Percentiles rank a stretch among this genome's conserved stretches.
Evolutionary conservation across 1,140 invertebrate genomes (phyloP).

Genomic region (Meloidogyne hapla): DNA sequence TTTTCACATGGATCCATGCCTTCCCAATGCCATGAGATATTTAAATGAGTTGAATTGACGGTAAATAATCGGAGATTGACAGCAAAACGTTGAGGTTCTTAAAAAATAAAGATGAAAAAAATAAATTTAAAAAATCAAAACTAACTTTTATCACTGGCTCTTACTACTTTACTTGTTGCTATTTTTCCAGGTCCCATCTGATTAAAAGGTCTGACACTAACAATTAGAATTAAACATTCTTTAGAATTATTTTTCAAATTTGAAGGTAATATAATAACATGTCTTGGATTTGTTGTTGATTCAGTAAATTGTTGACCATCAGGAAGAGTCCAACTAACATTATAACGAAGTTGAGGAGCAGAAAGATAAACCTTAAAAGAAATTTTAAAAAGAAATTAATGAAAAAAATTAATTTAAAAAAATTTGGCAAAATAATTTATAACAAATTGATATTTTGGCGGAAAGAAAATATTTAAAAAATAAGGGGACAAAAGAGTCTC

Average conservation of each 20-base stretch:
- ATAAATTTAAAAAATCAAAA: neutral
- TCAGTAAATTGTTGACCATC: neutral
- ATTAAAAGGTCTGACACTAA: slow-evolving; percentile 44
- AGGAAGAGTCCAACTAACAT: slow-evolving; percentile 37
- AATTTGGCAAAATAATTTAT: too few relatives aligned
- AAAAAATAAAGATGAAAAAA: slow-evolving; percentile 20
- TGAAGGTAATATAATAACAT: slow-evolving; percentile 30
- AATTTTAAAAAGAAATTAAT: neutral
- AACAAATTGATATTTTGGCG: neutral
- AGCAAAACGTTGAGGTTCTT: slow-evolving; percentile 45
- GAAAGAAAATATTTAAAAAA: slow-evolving; percentile 10
- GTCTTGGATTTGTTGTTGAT: slow-evolving; percentile 15
- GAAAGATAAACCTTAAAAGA: slow-evolving; percentile 29
- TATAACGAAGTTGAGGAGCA: slow-evolving; percentile 50
- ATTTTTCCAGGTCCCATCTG: slow-evolving; percentile 41
- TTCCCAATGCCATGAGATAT: slow-evolving; percentile 46
- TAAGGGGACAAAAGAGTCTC: neutral
- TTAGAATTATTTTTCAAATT: neutral
- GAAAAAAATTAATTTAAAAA: neutral
- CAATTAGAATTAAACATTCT: slow-evolving; percentile 35
- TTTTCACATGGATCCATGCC: slow-evolving; percentile 47
- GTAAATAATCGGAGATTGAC: slow-evolving; percentile 34
- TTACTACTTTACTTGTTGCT: slow-evolving; percentile 42
- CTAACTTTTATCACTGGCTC: slow-evolving; percentile 36
- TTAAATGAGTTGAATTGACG: slow-evolving; percentile 48